Evolutionary conservation across 1,140 invertebrate genomes (phyloP), one percentile per base, ranked within the genome.

Genomic region (Lucilia cuprina): DNA sequence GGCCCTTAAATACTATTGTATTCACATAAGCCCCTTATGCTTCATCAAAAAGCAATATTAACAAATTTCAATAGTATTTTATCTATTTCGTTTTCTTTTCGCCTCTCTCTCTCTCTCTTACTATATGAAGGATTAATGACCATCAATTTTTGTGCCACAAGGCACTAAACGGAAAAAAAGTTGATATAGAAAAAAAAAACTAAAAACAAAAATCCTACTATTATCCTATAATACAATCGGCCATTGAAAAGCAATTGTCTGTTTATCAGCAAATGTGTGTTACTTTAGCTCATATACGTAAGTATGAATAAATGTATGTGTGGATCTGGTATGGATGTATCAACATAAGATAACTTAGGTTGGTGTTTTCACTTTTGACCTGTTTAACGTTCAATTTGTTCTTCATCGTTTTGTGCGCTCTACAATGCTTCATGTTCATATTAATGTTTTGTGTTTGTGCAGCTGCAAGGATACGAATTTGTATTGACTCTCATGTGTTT

Each of bases 361-460:
- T 49, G 77, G 41, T 80, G 47, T 80, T 49, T 49, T 80, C 47
- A 80, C 77, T 80, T 78, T 80, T 80, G 77, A 80, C 77, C 77
- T 80, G 77, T 80, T 80, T 80, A 80, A 80, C 77, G 77, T 80
- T 50, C 77, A 80, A 50, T 80, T 80, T 80, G 77, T 49, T 80
- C 65, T 70, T 70, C n/a, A 70, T 70, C 19, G 19, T 70, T 70
- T n/a, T 21, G 9, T 25, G 65, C 19, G 14, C 55, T n/a, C 55
- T 60, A n/a, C 14, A 60, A 60, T 60, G n/a, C 55, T 60, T n/a
- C n/a, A 60, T 41, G 25, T 30, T 30, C 25, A 41, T 41, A 10
- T 17, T 1, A 60, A 60, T n/a, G 13, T 60, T n/a, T 14, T 17
- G 55, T 60, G 14, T 60, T 17, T 60, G 55, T 60, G 55, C 41